Base-by-base conservation (phyloP, 2,888 invertebrate genomes). In the Drosophila hawaiiensis region DNA sequence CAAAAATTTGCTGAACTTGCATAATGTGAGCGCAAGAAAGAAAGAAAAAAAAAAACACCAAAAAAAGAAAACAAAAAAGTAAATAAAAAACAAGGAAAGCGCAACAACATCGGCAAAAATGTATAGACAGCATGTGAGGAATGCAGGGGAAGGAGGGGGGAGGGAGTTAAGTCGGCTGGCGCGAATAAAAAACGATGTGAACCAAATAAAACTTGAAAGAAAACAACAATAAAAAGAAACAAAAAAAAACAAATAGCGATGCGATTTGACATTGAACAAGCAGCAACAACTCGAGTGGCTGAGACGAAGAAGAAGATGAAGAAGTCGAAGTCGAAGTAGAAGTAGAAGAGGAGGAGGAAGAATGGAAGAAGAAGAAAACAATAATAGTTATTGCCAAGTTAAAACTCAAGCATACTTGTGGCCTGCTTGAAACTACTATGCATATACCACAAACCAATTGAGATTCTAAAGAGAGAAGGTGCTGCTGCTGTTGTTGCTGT, bases 1-100 rank as follows among this genome's bases (percentile, higher is more conserved):
- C 50, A 12, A 68, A 56, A 73, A 69, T 64, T 68, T 64, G 84
- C 89, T 83, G 69, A 86, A 78, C 89, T 86, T 84, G 84, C 84
- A 84, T 89, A 89, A 88, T 85, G 63, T 55, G 70, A 69, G 56
- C 41, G 59, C 39, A 47, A 52, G 64, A 50, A 62, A 67, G 31
- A 50, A 76, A 47, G 62, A 54, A 77, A 59, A 39, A 25, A 33
- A 31, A 70, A 73, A 53, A 54, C 4, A 29, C 6, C 1, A 62
- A 59, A 47, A 12, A 68, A 55, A 72, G 61, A 52, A 64, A 50
- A 60, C 10, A 43, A 35, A 37, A 35, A 43, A 60, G 58, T 14
- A 31, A 19, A 47, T n/a, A 41, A 47, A 55, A 61, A 31, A 54
- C 58, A 35, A 74, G 25, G 31, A 33, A 74, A 67, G 41, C 64